Conservation (phyloP, 2,888 invertebrate genomes). For the Sclerodermus sp. region DNA sequence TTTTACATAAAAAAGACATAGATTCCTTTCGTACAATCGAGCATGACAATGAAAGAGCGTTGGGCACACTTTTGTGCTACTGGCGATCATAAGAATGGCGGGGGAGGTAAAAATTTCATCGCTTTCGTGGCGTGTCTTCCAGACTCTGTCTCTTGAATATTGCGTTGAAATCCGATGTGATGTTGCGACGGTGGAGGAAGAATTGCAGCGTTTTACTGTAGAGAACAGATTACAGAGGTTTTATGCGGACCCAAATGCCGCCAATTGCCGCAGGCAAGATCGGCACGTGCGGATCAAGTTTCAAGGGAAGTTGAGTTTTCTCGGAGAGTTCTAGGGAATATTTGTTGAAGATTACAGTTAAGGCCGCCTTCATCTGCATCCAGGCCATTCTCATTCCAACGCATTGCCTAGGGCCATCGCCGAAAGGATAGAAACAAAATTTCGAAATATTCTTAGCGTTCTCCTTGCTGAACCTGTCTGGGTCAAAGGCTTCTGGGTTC, state of each 20-base stretch:
- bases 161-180: no score
- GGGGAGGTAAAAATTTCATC: no score
- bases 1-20: no score
- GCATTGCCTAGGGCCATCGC: slow-evolving; percentile 22
- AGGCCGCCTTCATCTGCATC: slow-evolving; percentile 19
- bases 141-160: no score
- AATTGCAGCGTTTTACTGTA: no score
- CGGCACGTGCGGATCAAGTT: slow-evolving; percentile 13
- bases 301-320: slow-evolving; percentile 15
- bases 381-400: slow-evolving; percentile 18
- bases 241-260: slow-evolving; percentile 16
- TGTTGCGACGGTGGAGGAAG: no score
- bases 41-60: no score
- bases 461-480: slow-evolving; percentile 21
- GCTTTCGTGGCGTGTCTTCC: no score
- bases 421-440: slow-evolving; percentile 16
- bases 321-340: slow-evolving; percentile 17
- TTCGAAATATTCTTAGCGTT: slow-evolving; percentile 7
- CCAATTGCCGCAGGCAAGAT: slow-evolving; percentile 9
- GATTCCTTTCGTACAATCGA: no score
- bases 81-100: no score
- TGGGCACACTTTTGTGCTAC: no score
- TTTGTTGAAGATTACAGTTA: slow-evolving; percentile 17
- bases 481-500: slow-evolving; percentile 20
- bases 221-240: no score